Evolutionary conservation across 2,797 vertebrate genomes (phyloP).

Genomic region (Odontamblyopus lacepedii): DNA sequence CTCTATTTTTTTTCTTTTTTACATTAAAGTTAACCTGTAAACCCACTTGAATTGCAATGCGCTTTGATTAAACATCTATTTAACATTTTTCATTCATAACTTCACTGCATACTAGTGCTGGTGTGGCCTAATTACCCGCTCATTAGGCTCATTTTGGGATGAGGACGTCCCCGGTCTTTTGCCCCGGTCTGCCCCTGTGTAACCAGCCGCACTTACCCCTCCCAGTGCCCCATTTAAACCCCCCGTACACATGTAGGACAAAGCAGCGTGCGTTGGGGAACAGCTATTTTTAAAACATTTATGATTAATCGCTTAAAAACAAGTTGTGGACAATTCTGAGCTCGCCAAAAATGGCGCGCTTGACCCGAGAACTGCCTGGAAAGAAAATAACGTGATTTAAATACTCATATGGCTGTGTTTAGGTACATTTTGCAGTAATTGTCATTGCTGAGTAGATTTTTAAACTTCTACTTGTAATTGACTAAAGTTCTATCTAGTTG

Average conservation of each 20-base stretch:
- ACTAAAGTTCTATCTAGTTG: no score
- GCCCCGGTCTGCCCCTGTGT: background rate
- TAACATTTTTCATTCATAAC: constrained; percentile 6
- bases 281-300: constrained; percentile 7
- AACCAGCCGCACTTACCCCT: background rate
- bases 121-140: constrained; percentile 8
- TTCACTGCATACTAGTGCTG: background rate
- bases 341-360: background rate
- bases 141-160: background rate
- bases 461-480: no score
- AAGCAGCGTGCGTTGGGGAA: constrained; percentile 1
- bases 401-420: no score
- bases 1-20: no score
- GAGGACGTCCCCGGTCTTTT: constrained; percentile 1
- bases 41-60: background rate
- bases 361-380: background rate
- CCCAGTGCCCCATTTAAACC: constrained; percentile 13
- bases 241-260: background rate
- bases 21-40: background rate
- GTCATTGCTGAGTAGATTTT: no score
- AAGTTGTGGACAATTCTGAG: background rate
- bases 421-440: no score
- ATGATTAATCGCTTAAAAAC: constrained; percentile 2
- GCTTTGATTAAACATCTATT: background rate
- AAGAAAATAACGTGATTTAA: background rate